phyloP scores from a whole-genome alignment of 2,888 invertebrate species.

The Callyntrura guangdongensis region DNA sequence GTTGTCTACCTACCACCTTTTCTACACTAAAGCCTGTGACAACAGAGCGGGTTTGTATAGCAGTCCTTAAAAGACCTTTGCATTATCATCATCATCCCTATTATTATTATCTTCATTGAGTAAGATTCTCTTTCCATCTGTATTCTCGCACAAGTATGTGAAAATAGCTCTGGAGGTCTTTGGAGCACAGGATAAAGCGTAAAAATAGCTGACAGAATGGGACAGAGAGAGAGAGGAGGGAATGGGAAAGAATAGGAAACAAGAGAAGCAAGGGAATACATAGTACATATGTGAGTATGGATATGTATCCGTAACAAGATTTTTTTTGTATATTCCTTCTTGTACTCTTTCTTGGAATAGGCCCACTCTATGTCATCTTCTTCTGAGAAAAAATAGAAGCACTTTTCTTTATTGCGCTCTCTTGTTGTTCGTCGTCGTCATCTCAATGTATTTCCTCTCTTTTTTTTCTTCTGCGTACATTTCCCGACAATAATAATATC shows the following conservation, averaged over 20 bases:
- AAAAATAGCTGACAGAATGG: not conserved
- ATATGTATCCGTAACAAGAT: not conserved
- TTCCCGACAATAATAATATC: not conserved
- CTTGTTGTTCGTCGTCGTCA: not conserved
- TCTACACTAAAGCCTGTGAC: too few species aligned
- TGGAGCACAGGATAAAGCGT: not conserved
- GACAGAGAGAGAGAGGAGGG: too few species aligned
- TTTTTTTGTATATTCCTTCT: conserved; percentile 45
- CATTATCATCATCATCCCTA: not conserved
- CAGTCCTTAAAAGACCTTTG: not conserved
- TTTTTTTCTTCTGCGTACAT: conserved; percentile 1
- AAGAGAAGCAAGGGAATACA: not conserved
- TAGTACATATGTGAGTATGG: too few species aligned
- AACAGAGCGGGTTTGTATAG: not conserved
- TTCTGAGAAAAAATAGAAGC: conserved; percentile 2
- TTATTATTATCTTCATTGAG: conserved; percentile 26
- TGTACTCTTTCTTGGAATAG: conserved; percentile 29
- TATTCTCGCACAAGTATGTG: conserved; percentile 49
- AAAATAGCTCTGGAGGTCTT: conserved; percentile 34
- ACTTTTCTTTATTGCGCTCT: conserved; percentile 25
- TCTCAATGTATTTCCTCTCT: conserved; percentile 40
- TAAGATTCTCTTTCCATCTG: conserved; percentile 58
- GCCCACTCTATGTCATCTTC: conserved; percentile 6
- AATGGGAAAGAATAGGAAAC: not conserved
- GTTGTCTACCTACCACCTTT: too few species aligned